Percentiles rank a stretch among this genome's conserved stretches.
Conservation (phyloP, 2,888 invertebrate species). For the Augochlorella aurata region DNA sequence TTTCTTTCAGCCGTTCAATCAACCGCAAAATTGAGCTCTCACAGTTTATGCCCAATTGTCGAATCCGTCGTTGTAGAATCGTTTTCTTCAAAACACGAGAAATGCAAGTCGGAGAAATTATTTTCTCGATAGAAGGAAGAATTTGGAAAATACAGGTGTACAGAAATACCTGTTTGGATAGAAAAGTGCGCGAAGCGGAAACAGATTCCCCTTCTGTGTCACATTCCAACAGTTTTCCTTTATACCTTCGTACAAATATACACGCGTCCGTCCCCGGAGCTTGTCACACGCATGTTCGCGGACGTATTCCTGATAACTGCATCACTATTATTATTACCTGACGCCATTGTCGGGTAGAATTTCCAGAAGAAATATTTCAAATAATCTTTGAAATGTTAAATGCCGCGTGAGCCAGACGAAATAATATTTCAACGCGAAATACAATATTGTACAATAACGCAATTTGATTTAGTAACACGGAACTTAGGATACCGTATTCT, state of each 20-base stretch:
- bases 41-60: background rate
- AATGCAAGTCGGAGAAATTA: background rate
- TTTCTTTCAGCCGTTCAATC: background rate
- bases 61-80: background rate
- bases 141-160: background rate
- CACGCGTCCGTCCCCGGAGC: constrained; percentile 7
- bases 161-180: background rate
- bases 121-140: background rate
- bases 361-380: background rate
- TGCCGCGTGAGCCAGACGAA: background rate
- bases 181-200: constrained; percentile 10
- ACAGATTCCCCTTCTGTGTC: background rate
- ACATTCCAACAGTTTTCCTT: constrained; percentile 23
- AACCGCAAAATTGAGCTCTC: background rate
- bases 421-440: background rate
- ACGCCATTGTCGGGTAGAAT: constrained; percentile 4
- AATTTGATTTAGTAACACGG: background rate
- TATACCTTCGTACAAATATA: constrained; percentile 41
- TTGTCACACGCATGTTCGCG: constrained; percentile 35
- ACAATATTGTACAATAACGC: background rate
- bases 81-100: background rate
- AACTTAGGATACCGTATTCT: too few species aligned
- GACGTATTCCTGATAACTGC: constrained; percentile 23
- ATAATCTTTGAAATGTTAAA: background rate
- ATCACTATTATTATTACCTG: constrained; percentile 38